Evolutionary conservation across 2,888 invertebrate species (phyloP).

Genomic region (Notocelia uddmanniana): DNA sequence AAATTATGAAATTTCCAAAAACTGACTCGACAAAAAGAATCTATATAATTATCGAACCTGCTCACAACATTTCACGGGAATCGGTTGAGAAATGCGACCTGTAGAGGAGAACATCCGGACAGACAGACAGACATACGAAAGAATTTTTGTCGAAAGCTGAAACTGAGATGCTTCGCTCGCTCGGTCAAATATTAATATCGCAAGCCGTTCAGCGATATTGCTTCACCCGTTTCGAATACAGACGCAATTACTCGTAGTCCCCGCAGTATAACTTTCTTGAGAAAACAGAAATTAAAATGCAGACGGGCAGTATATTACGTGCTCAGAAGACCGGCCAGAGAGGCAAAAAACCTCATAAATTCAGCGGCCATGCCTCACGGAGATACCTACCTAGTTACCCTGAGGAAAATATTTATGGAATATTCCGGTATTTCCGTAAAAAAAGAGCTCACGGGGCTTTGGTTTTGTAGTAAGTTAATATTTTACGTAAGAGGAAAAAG

Average conservation of each 20-base stretch:
- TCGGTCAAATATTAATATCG: background rate
- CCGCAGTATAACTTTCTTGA: background rate
- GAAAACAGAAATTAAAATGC: conserved; percentile 36
- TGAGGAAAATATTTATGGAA: conserved; percentile 31
- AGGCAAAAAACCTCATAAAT: conserved; percentile 39
- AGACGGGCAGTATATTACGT: conserved; percentile 3
- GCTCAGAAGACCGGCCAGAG: conserved; percentile 24
- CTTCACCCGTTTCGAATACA: background rate
- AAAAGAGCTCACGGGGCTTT: background rate
- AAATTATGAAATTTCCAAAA: too few species aligned
- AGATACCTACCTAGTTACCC: conserved; percentile 10
- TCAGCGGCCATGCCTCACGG: conserved; percentile 11
- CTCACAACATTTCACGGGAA: too few species aligned
- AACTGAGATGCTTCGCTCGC: too few species aligned
- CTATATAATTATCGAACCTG: too few species aligned
- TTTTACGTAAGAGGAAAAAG: background rate
- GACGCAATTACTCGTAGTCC: background rate
- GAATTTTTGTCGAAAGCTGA: too few species aligned
- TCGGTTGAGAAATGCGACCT: too few species aligned
- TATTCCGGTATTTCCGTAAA: background rate
- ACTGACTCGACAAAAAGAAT: too few species aligned
- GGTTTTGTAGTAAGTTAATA: background rate
- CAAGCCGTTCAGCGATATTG: background rate
- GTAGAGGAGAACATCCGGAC: too few species aligned
- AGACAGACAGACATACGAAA: too few species aligned